Evolutionary conservation across 2,113 vertebrate genomes (phyloP), one percentile per base, ranked within the genome.

Genomic region (Trichechus manatus): DNA sequence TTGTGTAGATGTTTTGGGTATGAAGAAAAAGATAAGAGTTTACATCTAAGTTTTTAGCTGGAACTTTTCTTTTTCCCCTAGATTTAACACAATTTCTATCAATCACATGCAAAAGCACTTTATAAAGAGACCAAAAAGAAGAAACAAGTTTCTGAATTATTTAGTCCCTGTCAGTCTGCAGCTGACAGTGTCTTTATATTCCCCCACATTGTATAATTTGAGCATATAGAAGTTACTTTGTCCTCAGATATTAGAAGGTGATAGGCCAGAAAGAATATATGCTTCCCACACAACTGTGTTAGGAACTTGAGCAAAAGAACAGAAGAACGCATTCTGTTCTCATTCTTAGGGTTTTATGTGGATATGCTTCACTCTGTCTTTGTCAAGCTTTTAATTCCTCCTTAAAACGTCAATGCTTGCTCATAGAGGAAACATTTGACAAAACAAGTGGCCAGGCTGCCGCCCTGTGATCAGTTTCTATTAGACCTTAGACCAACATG

Each of bases 41-140:
- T 94, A 84, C 87, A 89, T 91, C n/a, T 68, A 56, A 78, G 50
- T 82, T 97, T 92, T 83, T 91, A 77, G 75, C 74, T 93, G 53
- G 80, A 97, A 94, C 31, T 70, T 90, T 50, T 70, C 39, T 39
- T 72, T 64, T 25, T 74, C n/a, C 19, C 17, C 22, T 75, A 85
- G 79, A 66, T 95, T 94, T 89, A 96, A 94, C 44, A 94, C 78
- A 93, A 11, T 97, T 94, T 94, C 96, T 94, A 95, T 97, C 95
- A 97, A 96, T 98, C 96, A 97, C 31, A 93, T 82, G 89, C 92
- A 97, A 93, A 96, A 96, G 29, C 64, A 96, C 87, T 97, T 96
- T 74, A 29, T 59, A 87, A 96, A 53, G 31, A 94, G 63, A 95
- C 56, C 80, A 79, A 94, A 94, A 91, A 56, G 88, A 92, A 94